Percentiles rank a stretch among this genome's conserved stretches.
phyloP scores from a whole-genome alignment of 1,140 invertebrate genomes.

The Sycophaga agraensis region DNA sequence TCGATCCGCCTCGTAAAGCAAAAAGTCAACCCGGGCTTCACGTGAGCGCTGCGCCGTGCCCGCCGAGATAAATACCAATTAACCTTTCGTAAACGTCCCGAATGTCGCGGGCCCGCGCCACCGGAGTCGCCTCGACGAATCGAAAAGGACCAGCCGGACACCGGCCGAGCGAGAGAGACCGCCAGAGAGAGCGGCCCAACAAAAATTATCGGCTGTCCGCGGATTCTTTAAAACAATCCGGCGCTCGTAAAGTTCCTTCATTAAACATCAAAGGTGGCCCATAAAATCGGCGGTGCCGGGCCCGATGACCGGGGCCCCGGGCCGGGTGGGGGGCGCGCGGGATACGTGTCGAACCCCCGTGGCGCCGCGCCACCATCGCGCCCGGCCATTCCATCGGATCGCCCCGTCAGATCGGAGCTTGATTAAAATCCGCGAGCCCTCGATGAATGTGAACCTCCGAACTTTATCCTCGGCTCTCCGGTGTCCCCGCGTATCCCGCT shows the following conservation, averaged over 20 bases:
- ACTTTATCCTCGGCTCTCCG: constrained; percentile 41
- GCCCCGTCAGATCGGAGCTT: constrained; percentile 52
- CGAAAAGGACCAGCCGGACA: neutral
- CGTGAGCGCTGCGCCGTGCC: constrained; percentile 1
- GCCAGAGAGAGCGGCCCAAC: constrained; percentile 19
- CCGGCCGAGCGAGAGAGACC: neutral
- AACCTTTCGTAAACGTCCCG: constrained; percentile 26
- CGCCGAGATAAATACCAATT: constrained; percentile 25
- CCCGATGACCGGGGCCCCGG: constrained; percentile 4
- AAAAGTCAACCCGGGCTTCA: constrained; percentile 18
- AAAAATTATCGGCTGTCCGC: constrained; percentile 50
- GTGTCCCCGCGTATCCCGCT: constrained; percentile 7
- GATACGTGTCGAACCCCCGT: constrained; percentile 56
- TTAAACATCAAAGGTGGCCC: constrained; percentile 57
- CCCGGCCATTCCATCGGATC: constrained; percentile 49
- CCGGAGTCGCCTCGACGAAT: constrained; percentile 1
- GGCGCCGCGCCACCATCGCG: constrained; percentile 55
- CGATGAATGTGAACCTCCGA: constrained; percentile 53
- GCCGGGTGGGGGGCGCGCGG: neutral
- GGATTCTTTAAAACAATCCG: constrained; percentile 55
- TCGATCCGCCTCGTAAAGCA: constrained; percentile 24
- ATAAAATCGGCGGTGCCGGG: constrained; percentile 56
- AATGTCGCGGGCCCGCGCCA: constrained; percentile 3
- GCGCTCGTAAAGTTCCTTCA: constrained; percentile 55
- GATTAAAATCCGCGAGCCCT: constrained; percentile 58